phyloP scores from a whole-genome alignment of 2,797 vertebrate genomes.

The Trematomus bernacchii region DNA sequence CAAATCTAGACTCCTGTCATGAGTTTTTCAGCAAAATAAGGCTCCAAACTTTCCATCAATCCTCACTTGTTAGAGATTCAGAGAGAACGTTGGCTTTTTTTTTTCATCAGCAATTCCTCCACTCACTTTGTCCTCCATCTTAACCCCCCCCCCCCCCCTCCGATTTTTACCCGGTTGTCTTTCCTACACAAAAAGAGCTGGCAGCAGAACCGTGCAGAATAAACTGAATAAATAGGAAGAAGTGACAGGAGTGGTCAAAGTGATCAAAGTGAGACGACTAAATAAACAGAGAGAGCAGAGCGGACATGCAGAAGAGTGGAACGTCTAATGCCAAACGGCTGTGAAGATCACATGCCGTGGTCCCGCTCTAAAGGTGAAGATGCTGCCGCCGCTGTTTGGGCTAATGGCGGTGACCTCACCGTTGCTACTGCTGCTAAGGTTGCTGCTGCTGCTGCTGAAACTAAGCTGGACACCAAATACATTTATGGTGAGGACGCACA shows the following conservation, averaged over 20 bases:
- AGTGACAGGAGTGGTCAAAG: constrained; percentile 75
- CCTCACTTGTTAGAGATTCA: constrained; percentile 19
- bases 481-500: too few relatives aligned
- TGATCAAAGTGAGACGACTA: constrained; percentile 67
- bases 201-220: constrained; percentile 60
- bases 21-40: constrained; percentile 53
- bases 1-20: constrained; percentile 26
- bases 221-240: constrained; percentile 79
- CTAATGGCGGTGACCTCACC: too few relatives aligned
- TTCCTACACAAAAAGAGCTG: constrained; percentile 20
- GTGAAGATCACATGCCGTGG: too few relatives aligned
- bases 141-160: neutral
- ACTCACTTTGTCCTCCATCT: constrained; percentile 22
- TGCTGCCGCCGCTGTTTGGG: too few relatives aligned
- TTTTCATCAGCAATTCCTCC: constrained; percentile 10
- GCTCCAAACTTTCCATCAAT: constrained; percentile 40
- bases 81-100: constrained; percentile 1
- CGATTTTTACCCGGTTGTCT: neutral
- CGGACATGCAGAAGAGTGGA: constrained; percentile 80
- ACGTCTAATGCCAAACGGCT: constrained; percentile 52
- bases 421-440: too few relatives aligned
- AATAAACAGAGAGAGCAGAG: constrained; percentile 61
- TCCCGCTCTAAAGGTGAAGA: too few relatives aligned
- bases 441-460: too few relatives aligned
- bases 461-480: too few relatives aligned